phyloP scores from a whole-genome alignment of 2,888 invertebrate genomes.

The Troglohyphantes excavatus region DNA sequence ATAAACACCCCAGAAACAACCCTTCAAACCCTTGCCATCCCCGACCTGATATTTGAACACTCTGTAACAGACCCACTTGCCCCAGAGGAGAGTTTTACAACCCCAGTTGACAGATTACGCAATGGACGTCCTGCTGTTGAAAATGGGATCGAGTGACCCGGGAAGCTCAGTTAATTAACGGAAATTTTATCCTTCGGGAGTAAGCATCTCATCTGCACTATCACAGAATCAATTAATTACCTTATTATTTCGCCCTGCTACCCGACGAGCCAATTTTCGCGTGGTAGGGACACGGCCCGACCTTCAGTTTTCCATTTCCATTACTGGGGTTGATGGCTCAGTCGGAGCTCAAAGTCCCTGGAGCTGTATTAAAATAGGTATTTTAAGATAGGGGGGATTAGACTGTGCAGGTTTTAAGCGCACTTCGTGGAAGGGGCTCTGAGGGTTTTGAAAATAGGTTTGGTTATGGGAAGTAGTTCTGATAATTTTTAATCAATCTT shows the following conservation, averaged over 20 bases:
- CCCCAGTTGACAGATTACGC: constrained; percentile 39
- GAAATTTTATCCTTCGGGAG: constrained; percentile 37
- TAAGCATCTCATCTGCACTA: constrained; percentile 45
- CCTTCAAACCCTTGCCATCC: not conserved
- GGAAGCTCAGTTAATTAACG: constrained; percentile 54
- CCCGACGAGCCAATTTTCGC: too few species aligned
- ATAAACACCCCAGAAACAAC: not conserved
- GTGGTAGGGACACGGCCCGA: too few species aligned
- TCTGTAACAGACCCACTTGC: not conserved
- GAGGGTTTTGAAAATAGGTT: too few species aligned
- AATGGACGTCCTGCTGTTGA: constrained; percentile 3
- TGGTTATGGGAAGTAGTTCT: too few species aligned
- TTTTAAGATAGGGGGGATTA: not conserved
- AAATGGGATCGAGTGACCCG: constrained; percentile 31
- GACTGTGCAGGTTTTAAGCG: too few species aligned
- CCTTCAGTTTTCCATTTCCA: constrained; percentile 9
- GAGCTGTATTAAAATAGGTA: constrained; percentile 1
- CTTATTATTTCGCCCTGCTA: constrained; percentile 46
- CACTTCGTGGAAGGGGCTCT: too few species aligned
- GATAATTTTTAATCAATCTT: too few species aligned
- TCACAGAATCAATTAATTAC: constrained; percentile 62
- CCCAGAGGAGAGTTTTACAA: constrained; percentile 15
- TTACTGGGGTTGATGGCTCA: not conserved
- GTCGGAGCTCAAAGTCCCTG: not conserved
- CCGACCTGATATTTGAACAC: not conserved